Evolutionary conservation across 2,113 vertebrate species (phyloP).

Genomic region (Daboia siamensis): DNA sequence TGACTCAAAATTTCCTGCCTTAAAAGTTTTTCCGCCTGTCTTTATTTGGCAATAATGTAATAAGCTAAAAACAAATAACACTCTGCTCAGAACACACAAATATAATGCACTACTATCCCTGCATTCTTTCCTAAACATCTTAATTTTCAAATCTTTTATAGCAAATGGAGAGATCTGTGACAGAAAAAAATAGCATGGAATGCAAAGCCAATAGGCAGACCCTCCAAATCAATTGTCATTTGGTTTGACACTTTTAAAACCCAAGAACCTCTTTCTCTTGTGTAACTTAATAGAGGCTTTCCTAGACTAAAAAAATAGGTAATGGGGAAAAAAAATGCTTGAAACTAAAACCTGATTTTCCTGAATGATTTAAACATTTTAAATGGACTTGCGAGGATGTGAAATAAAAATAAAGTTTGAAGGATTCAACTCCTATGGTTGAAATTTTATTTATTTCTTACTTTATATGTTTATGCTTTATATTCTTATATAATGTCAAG

Average conservation of each 20-base stretch:
- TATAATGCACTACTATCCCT: constrained; percentile 10
- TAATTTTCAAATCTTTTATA: not conserved
- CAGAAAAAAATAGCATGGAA: not conserved
- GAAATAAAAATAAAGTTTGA: not conserved
- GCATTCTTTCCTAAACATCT: constrained; percentile 20
- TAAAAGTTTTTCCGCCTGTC: constrained; percentile 48
- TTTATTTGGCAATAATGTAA: constrained; percentile 7
- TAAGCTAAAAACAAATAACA: constrained; percentile 15
- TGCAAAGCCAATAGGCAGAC: not conserved
- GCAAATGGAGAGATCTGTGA: not conserved
- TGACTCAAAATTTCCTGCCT: constrained; percentile 63
- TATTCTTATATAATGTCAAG: not conserved
- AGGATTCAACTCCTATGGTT: not conserved
- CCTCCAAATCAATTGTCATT: not conserved
- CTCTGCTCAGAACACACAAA: constrained; percentile 15
- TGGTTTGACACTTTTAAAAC: not conserved
- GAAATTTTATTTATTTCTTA: not conserved
- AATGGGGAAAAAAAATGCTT: not conserved
- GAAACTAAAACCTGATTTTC: too few species aligned
- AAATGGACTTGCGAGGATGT: not conserved
- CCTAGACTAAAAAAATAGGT: not conserved
- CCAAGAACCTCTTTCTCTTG: not conserved
- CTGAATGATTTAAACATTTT: too few species aligned
- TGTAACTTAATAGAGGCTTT: not conserved
- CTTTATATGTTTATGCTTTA: too few species aligned